Base-by-base conservation (phyloP, 2,888 invertebrate species). In the Platycheirus rosarum region DNA sequence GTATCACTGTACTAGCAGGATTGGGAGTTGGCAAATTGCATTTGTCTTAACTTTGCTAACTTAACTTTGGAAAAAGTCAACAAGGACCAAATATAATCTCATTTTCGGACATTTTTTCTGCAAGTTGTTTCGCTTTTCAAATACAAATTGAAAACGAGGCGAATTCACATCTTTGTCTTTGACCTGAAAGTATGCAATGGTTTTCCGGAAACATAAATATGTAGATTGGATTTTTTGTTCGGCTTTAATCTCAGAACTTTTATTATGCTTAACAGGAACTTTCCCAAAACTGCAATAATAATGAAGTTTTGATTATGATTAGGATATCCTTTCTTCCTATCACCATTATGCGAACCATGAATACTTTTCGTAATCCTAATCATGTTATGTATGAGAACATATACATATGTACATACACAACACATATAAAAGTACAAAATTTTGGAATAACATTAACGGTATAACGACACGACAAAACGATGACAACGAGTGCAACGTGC, bases 21-120 rank as follows among this genome's bases (percentile, higher is more conserved):
- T 66, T 77, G 62, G 37, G 55, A 77, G 77, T 77, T 82, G 71
- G 77, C 55, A 82, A 82, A 82, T 82, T 82, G 82, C 82, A 82
- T 82, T 82, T 82, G 77, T 77, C 77, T 82, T 82, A 82, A 82
- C 82, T 82, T 82, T 82, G 77, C 82, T 77, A 82, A 82, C 82
- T 82, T 71, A 77, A 82, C 77, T 82, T 82, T 82, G 46, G 68
- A 68, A 73, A 82, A 82, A 82, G 77, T 82, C 82, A 82, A 82
- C 82, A 82, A 77, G 63, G 71, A 77, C 66, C 77, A 44, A 82
- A 77, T 44, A 76, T 75, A 80, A 80, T 75, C 76, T 75, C 70
- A 51, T 60, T 71, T 70, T 68, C 23, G 23, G 29, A 37, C 48
- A 13, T 26, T 63, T 62, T 48, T 48, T 40, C 26, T 29, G n/a